Conservation (phyloP, 2,797 vertebrate species). For the Cyprinodon diabolis region DNA sequence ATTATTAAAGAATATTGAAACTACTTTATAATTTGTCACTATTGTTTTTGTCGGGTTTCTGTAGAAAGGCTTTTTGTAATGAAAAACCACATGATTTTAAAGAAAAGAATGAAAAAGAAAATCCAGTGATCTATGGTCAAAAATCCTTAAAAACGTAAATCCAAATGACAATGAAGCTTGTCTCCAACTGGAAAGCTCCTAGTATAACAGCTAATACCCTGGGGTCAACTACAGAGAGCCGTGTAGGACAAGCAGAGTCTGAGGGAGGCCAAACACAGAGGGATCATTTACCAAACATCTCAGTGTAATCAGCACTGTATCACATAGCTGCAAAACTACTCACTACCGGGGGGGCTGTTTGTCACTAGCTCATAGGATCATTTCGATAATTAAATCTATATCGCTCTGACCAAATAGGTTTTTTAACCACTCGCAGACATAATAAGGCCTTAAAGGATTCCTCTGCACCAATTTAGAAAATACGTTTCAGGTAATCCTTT, state of each 20-base stretch:
- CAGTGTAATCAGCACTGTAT: slow-evolving; percentile 54
- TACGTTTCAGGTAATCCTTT: slow-evolving; percentile 24
- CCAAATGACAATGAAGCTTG: slow-evolving; percentile 49
- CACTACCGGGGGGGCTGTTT: slow-evolving; percentile 21
- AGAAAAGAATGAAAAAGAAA: slow-evolving; percentile 23
- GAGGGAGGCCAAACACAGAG: slow-evolving; percentile 70
- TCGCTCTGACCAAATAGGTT: slow-evolving; percentile 14
- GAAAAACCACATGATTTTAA: slow-evolving; percentile 12
- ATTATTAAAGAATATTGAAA: neutral
- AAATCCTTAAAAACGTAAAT: slow-evolving; percentile 38
- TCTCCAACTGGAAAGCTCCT: slow-evolving; percentile 60
- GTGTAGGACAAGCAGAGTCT: slow-evolving; percentile 72
- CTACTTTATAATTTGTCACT: slow-evolving; percentile 24
- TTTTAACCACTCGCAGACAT: slow-evolving; percentile 27
- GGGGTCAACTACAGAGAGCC: slow-evolving; percentile 57
- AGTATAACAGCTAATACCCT: slow-evolving; percentile 72
- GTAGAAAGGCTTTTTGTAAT: slow-evolving; percentile 34
- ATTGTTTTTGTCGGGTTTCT: slow-evolving; percentile 37
- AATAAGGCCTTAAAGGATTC: slow-evolving; percentile 23
- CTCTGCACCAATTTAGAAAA: slow-evolving; percentile 32
- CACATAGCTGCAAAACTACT: slow-evolving; percentile 44
- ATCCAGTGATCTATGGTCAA: slow-evolving; percentile 34
- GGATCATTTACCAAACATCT: slow-evolving; percentile 66
- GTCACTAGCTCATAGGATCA: slow-evolving; percentile 18
- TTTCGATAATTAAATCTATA: slow-evolving; percentile 18